Base-by-base conservation (phyloP, 2,888 invertebrate genomes). In the Himalopsyche tibetana region DNA sequence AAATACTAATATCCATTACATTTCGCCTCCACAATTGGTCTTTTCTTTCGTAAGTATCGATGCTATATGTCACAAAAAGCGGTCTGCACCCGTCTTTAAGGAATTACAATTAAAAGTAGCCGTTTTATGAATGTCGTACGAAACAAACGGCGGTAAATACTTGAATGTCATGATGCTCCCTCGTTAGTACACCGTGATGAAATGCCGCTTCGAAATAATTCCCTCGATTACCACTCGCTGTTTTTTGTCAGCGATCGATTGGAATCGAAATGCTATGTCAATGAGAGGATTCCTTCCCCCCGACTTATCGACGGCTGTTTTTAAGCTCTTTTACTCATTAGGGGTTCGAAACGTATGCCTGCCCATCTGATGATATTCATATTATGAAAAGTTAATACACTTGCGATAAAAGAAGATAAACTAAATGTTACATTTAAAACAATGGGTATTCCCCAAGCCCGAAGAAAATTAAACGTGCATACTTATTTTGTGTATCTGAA, bases 171-270 rank as follows among this genome's bases (percentile, higher is more conserved):
- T 83, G 74, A 79, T 74, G 80, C 80, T 15, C 17, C 79, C 63
- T 83, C 87, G 85, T 87, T 87, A 82, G 79, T 38, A 55, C 82
- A 55, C 38, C 87, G 85, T 87, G 87, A 87, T 79, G 83, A 80
- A 83, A 87, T 85, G 87, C 69, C 51, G 87, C 63, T 56, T 83
- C 36, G 82, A 63, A 19, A 63, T 38, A 82, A 82, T 85, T 74
- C 82, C 69, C 51, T 80, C 42, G 80, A 42, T 80, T 80, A 80
- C 5, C 80, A 8, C 80, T n/a, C 40, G 40, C 8, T 40, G 80
- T 42, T 80, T 79, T 80, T 80, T 80, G 42, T 38, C 36, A 40
- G 40, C 82, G 36, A 85, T 85, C 84, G 79, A 85, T 84, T 63
- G 19, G 63, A 63, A 63, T 63, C 63, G 63, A 63, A 56, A 63